Evolutionary conservation across 2,888 invertebrate genomes (phyloP), one percentile per base, ranked within the genome.

Genomic region (Zele albiditarsus): DNA sequence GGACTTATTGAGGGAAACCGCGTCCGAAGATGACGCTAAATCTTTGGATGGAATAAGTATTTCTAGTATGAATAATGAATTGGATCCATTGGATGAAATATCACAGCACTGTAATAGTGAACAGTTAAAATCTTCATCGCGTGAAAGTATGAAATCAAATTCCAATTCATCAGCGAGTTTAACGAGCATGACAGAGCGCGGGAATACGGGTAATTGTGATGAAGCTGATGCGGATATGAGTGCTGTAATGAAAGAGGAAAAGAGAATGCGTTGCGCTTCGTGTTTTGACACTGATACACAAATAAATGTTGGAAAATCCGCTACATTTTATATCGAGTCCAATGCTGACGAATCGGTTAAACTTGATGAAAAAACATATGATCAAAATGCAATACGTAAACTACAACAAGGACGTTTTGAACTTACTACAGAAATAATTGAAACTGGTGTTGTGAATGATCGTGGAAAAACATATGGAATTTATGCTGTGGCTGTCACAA

Each of bases 391-490:
- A 0, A 88, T 89, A 20, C 88, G 84, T 46, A 89, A 88, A 67
- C 74, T 89, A 23, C 89, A 89, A 27, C 89, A 89, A 68, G 88
- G 89, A 3, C 83, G 83, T 12, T 89, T 88, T 63, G 86, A 85
- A 58, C 84, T 89, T n/a, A 82, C 81, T 3, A 88, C 88, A 3
- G 85, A 84, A 58, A 89, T 89, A 16, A 89, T 89, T 46, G 86
- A 89, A 73, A 86, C 90, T 85, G 96, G 95, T 58, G 91, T 96
- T 71, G 94, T 95, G 1, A 94, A 94, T 87, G 96, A 97, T 81
- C 94, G 94, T 80, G 96, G 96, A 0, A 95, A 95, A 84, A 93
- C 96, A 0, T 97, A 95, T 86, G 97, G 97, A 0, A 95, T 97
- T 73, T 97, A 97, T 88, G 96, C 96, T 0, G 94, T 97, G 70